Percentiles rank a stretch among this genome's conserved stretches.
Conservation (phyloP, 2,888 invertebrate species). For the Caenorhabditis virilis region DNA sequence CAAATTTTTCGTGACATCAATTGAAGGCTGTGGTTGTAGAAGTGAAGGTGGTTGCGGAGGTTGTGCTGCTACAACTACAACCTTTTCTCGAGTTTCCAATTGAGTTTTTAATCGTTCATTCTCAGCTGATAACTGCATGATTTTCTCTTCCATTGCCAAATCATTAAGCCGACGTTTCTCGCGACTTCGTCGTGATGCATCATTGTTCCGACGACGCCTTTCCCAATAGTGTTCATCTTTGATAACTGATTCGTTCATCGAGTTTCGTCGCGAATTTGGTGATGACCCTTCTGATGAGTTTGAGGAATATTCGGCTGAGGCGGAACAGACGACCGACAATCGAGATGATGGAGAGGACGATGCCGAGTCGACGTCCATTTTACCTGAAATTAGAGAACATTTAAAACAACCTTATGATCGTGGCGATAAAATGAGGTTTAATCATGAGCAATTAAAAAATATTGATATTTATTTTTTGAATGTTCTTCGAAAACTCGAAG, state of each 20-base stretch:
- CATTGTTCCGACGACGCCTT: constrained; percentile 54
- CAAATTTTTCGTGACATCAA: constrained; percentile 14
- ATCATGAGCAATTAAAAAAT: not conserved
- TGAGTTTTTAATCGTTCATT: constrained; percentile 92
- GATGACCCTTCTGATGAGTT: constrained; percentile 55
- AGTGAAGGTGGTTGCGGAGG: constrained; percentile 4
- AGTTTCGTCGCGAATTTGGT: constrained; percentile 49
- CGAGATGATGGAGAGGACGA: constrained; percentile 47
- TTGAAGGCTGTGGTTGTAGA: constrained; percentile 6
- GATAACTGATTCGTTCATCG: constrained; percentile 44
- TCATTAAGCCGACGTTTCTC: constrained; percentile 86
- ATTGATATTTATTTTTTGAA: too few species aligned
- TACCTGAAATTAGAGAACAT: too few species aligned
- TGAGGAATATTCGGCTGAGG: constrained; percentile 51
- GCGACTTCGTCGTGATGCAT: constrained; percentile 45
- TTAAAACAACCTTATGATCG: too few species aligned
- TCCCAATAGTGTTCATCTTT: constrained; percentile 75
- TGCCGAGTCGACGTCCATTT: constrained; percentile 51
- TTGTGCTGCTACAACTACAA: not conserved
- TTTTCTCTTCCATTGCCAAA: constrained; percentile 89
- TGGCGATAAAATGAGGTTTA: too few species aligned
- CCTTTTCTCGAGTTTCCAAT: constrained; percentile 70
- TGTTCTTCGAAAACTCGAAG: not conserved
- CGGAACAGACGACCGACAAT: constrained; percentile 54
- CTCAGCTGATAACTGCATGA: constrained; percentile 90